Evolutionary conservation across 2,113 vertebrate species (phyloP).

Genomic region (Hippocampus guttulatus): DNA sequence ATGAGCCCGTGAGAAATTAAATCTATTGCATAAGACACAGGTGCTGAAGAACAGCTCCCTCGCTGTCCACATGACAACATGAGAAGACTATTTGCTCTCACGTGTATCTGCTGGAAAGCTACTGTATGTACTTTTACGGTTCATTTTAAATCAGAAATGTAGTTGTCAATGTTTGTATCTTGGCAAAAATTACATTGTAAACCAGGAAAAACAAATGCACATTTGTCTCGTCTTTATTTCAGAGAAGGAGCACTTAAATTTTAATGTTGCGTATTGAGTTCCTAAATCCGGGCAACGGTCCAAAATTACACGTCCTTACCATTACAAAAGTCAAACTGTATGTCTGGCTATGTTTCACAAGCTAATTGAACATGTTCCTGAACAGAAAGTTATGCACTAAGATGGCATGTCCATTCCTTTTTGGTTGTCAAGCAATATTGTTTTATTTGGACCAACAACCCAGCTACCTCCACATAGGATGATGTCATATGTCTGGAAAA

Average conservation of each 20-base stretch:
- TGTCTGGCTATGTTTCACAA: slow-evolving; percentile 31
- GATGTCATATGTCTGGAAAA: slow-evolving; percentile 6
- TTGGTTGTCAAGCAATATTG: background rate
- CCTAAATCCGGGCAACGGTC: slow-evolving; percentile 29
- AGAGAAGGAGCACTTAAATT: background rate
- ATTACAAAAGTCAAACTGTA: slow-evolving; percentile 32
- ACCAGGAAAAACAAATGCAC: background rate
- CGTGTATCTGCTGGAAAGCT: background rate
- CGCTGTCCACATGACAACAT: slow-evolving; percentile 6
- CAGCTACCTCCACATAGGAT: background rate
- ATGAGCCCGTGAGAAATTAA: background rate
- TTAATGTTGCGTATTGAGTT: background rate
- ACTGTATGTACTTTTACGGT: background rate
- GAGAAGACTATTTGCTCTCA: background rate
- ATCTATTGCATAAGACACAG: slow-evolving; percentile 10
- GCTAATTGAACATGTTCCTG: slow-evolving; percentile 34
- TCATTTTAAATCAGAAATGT: background rate
- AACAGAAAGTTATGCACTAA: slow-evolving; percentile 26
- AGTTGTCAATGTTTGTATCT: background rate
- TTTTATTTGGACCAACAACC: slow-evolving; percentile 6
- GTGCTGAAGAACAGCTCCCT: slow-evolving; percentile 66
- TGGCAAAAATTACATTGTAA: background rate
- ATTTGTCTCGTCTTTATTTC: background rate
- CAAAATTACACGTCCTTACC: slow-evolving; percentile 21
- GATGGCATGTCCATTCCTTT: slow-evolving; percentile 25